A percentile compares a stretch with the other conserved stretches of the same genome.
Evolutionary conservation across 2,113 vertebrate genomes (phyloP).

Genomic region (Tonatia bakeri): DNA sequence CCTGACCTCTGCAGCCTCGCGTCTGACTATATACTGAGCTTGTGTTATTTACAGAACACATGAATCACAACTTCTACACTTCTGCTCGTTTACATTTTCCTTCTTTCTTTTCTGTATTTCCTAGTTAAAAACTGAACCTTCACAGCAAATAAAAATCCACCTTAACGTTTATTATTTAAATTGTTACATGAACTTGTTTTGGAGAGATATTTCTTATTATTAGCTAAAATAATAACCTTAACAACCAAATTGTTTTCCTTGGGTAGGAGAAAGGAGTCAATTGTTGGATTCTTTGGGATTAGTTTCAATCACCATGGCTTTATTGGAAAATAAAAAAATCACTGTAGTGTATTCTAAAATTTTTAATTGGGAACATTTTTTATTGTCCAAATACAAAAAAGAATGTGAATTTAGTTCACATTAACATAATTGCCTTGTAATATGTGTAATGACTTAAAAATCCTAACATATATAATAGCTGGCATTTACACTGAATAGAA

Average conservation of each 20-base stretch:
- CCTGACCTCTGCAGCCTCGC: neutral
- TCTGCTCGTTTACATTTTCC: neutral
- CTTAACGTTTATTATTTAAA: neutral
- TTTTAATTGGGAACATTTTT: neutral
- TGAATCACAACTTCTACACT: neutral
- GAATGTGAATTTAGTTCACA: neutral
- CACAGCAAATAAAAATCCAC: neutral
- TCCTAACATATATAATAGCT: neutral
- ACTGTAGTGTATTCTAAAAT: neutral
- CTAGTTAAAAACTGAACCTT: neutral
- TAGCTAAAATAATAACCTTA: neutral
- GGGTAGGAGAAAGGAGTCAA: neutral
- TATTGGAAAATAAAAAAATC: neutral
- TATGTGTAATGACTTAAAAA: slow-evolving; percentile 22
- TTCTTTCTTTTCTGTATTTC: neutral
- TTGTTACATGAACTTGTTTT: neutral
- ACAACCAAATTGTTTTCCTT: neutral
- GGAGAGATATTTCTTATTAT: neutral
- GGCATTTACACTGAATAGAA: slow-evolving; percentile 14
- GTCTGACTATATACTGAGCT: neutral
- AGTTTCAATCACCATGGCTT: neutral
- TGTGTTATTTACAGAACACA: neutral
- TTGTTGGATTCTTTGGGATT: neutral
- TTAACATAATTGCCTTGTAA: slow-evolving; percentile 25
- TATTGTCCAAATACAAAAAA: slow-evolving; percentile 37